phyloP scores from a whole-genome alignment of 2,113 vertebrate species.

The Cichladusa arquata region DNA sequence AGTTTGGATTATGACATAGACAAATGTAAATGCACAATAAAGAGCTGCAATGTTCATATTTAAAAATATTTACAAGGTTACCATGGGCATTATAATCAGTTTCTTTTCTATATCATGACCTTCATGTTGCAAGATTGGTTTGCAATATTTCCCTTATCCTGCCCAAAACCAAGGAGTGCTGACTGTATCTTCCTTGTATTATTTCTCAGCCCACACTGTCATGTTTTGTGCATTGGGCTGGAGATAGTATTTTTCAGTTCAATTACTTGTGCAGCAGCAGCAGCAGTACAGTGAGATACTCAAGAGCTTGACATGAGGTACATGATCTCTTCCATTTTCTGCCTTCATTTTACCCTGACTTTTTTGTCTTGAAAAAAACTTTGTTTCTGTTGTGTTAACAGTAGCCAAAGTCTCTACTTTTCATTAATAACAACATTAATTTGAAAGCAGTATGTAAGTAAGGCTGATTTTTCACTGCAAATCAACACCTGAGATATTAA shows the following conservation, averaged over 20 bases:
- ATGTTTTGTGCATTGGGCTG: neutral
- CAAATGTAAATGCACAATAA: neutral
- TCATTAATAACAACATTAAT: neutral
- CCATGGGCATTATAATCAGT: neutral
- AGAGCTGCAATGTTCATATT: neutral
- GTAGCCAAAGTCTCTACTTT: neutral
- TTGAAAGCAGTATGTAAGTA: neutral
- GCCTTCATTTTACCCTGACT: neutral
- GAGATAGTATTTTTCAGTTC: neutral
- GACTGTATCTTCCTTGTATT: neutral
- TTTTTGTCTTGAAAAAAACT: neutral
- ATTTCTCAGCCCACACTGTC: neutral
- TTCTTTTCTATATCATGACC: neutral
- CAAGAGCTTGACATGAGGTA: neutral
- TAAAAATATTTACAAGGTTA: neutral
- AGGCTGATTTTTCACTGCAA: neutral
- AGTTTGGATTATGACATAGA: neutral
- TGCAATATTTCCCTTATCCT: neutral
- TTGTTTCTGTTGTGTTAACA: neutral
- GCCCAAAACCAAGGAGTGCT: neutral
- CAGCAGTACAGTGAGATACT: neutral
- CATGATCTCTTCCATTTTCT: neutral
- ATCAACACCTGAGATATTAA: neutral
- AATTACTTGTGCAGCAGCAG: neutral
- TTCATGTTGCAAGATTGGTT: neutral